Evolutionary conservation across 1,140 invertebrate genomes (phyloP).

Genomic region (Chironomus striatipennis): DNA sequence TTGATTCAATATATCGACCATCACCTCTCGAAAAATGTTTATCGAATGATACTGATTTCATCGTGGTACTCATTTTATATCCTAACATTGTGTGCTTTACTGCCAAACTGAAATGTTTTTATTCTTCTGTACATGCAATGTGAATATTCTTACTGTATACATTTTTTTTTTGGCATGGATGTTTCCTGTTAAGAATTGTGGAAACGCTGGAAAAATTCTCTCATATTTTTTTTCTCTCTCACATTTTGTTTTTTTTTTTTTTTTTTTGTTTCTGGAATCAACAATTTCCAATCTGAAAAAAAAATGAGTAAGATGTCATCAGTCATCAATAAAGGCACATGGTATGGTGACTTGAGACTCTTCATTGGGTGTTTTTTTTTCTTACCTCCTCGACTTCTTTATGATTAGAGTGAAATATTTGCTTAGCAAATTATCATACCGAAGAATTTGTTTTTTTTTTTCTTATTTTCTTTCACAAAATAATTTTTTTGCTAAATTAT

Average conservation of each 20-base stretch:
- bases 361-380: background rate
- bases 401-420: background rate
- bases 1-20: background rate
- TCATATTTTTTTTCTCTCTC: background rate
- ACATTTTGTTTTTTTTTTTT: too few relatives aligned
- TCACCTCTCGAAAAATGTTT: conserved; percentile 7
- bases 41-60: conserved; percentile 12
- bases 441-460: background rate
- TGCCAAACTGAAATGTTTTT: background rate
- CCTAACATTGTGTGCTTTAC: background rate
- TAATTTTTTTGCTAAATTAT: too few relatives aligned
- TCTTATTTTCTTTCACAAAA: background rate
- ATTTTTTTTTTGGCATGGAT: background rate
- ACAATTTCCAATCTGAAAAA: background rate
- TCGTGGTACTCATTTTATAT: background rate
- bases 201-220: background rate
- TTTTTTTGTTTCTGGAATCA: background rate
- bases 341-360: background rate
- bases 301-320: background rate
- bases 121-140: background rate
- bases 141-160: background rate
- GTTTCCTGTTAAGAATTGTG: too few relatives aligned
- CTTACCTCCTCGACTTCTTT: too few relatives aligned
- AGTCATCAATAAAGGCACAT: background rate
- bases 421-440: background rate